Evolutionary conservation across 2,113 vertebrate species (phyloP), one percentile per base, ranked within the genome.

Genomic region (Colistium nudipinnis): DNA sequence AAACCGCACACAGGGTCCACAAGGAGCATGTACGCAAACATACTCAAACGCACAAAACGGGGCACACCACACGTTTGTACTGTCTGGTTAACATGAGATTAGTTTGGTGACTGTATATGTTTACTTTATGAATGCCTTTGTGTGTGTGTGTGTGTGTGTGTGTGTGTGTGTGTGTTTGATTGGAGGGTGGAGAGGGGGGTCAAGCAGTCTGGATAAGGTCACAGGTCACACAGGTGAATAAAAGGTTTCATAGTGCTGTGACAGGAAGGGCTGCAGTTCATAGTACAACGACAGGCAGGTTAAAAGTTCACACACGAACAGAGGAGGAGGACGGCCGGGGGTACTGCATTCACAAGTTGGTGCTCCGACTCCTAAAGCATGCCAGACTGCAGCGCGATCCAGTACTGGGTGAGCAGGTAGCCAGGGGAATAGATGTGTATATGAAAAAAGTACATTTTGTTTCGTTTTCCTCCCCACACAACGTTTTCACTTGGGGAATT

Each of bases 311-410:
- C 28, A 78, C 9, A 65, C 25, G n/a, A 73, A 70, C 57, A 74
- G 62, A 49, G 54, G 24, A 66, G 76, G 57, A 49, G 28, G 52
- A 49, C 8, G 45, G 45, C 63, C 31, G 57, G 65, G n/a, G 53
- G 66, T 24, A 69, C 57, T 62, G 78, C 80, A 85, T 86, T 79
- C 69, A 81, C 62, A 86, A 4, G 38, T 4, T 25, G 30, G 74
- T 78, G 71, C 73, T 76, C 35, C 76, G 55, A 64, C 57, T 77
- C 44, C 54, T 70, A 72, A 80, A 62, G 57, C 87, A 91, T 89
- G 88, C 89, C 65, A 38, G 11, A 71, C 62, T 68, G 54, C 44
- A 78, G 38, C 39, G 45, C 63, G 73, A 16, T 38, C 66, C 48
- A 83, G 72, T 43, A 70, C 41, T 84, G 70, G 44, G 57, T 3